Conservation (phyloP, 2,888 invertebrate species). For the Seladonia tumulorum region DNA sequence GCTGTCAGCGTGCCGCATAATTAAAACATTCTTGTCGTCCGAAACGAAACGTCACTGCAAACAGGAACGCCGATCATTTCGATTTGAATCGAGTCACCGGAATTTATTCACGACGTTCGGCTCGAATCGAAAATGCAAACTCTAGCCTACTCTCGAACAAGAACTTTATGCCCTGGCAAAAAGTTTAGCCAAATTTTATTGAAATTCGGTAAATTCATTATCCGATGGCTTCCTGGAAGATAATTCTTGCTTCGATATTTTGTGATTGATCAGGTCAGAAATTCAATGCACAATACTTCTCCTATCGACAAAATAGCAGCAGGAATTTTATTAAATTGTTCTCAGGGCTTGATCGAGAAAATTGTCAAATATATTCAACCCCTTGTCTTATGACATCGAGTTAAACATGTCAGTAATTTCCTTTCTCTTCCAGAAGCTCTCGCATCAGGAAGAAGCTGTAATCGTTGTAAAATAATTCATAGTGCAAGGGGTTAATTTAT, state of each 20-base stretch:
- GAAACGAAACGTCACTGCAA: slow-evolving; percentile 65
- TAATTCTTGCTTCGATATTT: neutral
- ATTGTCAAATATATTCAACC: no score
- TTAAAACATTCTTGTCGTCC: slow-evolving; percentile 79
- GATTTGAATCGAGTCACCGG: slow-evolving; percentile 67
- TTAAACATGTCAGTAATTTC: no score
- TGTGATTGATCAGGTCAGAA: no score
- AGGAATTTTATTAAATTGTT: no score
- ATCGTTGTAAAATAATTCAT: no score
- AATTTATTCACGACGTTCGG: neutral
- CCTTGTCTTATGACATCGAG: no score
- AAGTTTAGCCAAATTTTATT: neutral
- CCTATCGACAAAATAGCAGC: no score
- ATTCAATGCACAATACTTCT: no score
- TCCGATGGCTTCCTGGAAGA: neutral
- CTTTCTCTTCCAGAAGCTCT: no score
- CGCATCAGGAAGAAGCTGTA: no score
- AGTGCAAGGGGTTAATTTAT: no score
- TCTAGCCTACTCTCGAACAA: neutral
- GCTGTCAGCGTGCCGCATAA: slow-evolving; percentile 69
- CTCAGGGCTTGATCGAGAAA: no score
- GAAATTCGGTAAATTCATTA: neutral
- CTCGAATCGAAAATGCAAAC: neutral
- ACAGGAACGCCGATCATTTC: slow-evolving; percentile 73
- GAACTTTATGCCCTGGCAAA: neutral